Base-by-base conservation (phyloP, 2,888 invertebrate species). In the Thymelicus sylvestris region DNA sequence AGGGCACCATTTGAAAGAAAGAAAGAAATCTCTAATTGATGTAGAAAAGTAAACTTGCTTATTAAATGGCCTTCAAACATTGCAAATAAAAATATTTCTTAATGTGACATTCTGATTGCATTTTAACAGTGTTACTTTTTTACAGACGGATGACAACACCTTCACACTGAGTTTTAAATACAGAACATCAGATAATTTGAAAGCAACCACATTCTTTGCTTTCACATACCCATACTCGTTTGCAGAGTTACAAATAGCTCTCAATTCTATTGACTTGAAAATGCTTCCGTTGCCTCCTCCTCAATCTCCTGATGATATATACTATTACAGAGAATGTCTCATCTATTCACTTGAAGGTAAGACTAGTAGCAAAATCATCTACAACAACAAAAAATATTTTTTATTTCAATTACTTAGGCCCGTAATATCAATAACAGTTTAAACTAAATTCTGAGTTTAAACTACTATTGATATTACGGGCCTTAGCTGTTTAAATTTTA, bases 211-310 rank as follows among this genome's bases (percentile, higher is more conserved):
- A 7, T 98, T 97, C 89, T 97, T 98, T 91, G 98, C 98, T 0
- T 98, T 98, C 89, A 98, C 98, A 7, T 98, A 97, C 88, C 98
- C 98, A 2, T 98, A 96, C 90, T 96, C 98, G 0, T 98, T 97
- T 84, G 95, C 95, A 0, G 98, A 98, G 80, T 94, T 97, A 66
- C 97, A 97, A 87, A 95, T 96, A 74, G 95, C 96, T 80, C 91
- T 98, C 39, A 95, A 94, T 76, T 95, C 94, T 64, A 95, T 97
- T 62, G 97, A 98, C 83, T 78, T 88, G 72, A 95, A 94, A 85
- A 94, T 95, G 92, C 81, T 93, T 24, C 91, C 93, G 0, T 69
- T 89, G 52, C 85, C 90, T 0, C 74, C 84, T 0, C 80, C 87
- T 47, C 86, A 85, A 72, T 79, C 86, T 1, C 85, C 84, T 0